These are phyloP conservation scores for Chloropsis cyanopogon DNA, from an alignment of 2,113 vertebrate species.

Conservation along the genomic window DNA sequence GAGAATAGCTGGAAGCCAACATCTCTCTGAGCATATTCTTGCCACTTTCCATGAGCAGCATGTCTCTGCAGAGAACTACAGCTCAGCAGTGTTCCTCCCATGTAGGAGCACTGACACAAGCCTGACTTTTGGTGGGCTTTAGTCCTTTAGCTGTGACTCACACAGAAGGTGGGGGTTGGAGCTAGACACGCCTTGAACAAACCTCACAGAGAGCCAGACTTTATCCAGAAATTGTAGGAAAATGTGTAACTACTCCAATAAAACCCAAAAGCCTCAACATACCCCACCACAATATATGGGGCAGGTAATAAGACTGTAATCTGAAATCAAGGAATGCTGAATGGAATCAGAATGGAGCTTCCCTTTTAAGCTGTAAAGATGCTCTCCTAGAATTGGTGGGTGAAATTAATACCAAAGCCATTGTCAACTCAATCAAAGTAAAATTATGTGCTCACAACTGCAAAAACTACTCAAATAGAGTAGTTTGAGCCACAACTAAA, in stretches of 20 bases:
- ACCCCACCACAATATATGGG: neutral
- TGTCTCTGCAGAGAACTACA: neutral
- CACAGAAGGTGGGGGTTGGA: neutral
- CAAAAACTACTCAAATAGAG: neutral
- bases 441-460: neutral
- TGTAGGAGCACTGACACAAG: neutral
- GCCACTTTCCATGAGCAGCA: neutral
- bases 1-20: neutral
- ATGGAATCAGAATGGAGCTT: neutral
- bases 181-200: neutral
- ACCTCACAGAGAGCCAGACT: neutral
- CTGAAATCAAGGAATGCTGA: neutral
- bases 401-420: neutral
- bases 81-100: neutral
- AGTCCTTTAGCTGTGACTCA: neutral
- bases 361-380: neutral
- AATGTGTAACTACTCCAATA: neutral
- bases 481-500: too few species aligned
- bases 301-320: neutral
- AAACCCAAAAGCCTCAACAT: rapidly evolving
- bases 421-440: neutral
- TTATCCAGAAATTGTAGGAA: neutral
- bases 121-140: neutral
- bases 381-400: neutral
- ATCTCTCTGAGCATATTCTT: neutral